A percentile compares a stretch with the other conserved stretches of the same genome.
phyloP scores from a whole-genome alignment of 2,113 vertebrate species.

The Pardalotus punctatus region DNA sequence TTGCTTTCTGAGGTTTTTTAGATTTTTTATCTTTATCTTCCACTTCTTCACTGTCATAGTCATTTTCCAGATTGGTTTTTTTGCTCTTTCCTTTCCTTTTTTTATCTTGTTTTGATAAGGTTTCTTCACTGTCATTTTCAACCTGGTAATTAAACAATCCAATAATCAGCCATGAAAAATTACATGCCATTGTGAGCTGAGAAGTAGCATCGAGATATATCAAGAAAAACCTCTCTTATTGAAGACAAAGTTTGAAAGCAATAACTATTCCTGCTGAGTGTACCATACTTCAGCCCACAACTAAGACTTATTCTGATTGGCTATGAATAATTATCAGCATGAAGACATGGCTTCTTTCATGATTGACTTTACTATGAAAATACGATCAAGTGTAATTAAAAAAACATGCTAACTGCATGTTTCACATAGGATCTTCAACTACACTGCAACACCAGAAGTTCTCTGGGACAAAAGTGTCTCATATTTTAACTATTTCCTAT shows the following conservation, averaged over 20 bases:
- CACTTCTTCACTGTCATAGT: constrained; percentile 77
- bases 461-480: not conserved
- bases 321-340: not conserved
- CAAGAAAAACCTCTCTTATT: not conserved
- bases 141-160: constrained; percentile 68
- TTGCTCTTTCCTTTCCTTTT: constrained; percentile 89
- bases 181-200: not conserved
- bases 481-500: not conserved
- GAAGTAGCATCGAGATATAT: not conserved
- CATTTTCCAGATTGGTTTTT: constrained; percentile 80
- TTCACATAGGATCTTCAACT: not conserved
- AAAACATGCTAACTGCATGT: not conserved
- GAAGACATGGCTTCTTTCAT: not conserved
- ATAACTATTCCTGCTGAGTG: not conserved
- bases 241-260: not conserved
- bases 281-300: not conserved
- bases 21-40: constrained; percentile 75
- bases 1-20: constrained; percentile 70
- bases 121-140: constrained; percentile 79
- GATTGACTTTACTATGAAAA: not conserved
- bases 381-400: not conserved
- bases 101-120: constrained; percentile 85
- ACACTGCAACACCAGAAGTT: not conserved
- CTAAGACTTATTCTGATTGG: not conserved
- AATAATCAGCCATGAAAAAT: not conserved